phyloP scores from a whole-genome alignment of 2,797 vertebrate species.

The Carcharodon carcharias region DNA sequence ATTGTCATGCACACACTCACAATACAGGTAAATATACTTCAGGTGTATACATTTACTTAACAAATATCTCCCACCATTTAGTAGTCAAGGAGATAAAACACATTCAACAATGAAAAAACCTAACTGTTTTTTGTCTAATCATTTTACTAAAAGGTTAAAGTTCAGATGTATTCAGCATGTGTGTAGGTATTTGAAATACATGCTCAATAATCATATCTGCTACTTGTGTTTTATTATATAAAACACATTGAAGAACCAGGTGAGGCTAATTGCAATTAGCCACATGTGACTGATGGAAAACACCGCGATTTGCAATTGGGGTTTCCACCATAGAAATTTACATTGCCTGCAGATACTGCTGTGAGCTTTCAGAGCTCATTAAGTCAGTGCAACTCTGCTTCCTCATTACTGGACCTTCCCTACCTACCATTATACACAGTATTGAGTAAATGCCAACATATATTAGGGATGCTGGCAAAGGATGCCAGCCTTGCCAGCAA shows the following conservation, averaged over 20 bases:
- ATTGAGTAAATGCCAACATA: neutral
- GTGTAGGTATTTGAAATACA: neutral
- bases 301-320: neutral
- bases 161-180: too few species aligned
- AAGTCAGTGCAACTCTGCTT: neutral
- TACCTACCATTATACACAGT: neutral
- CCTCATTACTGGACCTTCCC: neutral
- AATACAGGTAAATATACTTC: neutral
- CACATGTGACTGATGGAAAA: neutral
- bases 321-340: neutral
- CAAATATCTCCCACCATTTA: neutral
- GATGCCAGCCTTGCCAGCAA: neutral
- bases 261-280: neutral
- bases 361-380: neutral
- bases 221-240: neutral
- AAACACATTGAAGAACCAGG: neutral
- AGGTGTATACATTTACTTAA: neutral
- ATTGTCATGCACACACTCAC: neutral
- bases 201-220: neutral
- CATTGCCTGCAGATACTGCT: neutral
- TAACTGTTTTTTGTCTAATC: neutral
- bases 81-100: neutral
- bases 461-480: neutral
- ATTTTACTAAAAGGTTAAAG: neutral
- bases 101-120: neutral